A percentile compares a stretch with the other conserved stretches of the same genome.
phyloP scores from a whole-genome alignment of 2,113 vertebrate species.

The Cryptomyrus ogoouensis region DNA sequence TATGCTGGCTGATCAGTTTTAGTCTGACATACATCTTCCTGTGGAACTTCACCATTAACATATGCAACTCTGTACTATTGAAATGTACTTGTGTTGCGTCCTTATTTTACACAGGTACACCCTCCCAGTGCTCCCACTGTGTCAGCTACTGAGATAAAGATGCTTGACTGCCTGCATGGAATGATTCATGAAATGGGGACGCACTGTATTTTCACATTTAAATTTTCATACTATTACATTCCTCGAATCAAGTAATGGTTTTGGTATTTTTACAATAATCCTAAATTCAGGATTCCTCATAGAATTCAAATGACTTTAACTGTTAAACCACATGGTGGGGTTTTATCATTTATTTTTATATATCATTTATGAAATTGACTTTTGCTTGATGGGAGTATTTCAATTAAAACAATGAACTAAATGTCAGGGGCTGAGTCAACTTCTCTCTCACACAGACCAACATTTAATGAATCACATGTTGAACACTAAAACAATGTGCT shows the following conservation, averaged over 20 bases:
- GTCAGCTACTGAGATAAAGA: background rate
- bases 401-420: background rate
- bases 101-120: background rate
- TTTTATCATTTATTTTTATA: background rate
- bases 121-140: background rate
- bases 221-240: background rate
- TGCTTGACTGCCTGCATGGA: background rate
- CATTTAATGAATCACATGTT: background rate
- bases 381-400: background rate
- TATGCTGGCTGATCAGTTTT: background rate
- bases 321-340: background rate
- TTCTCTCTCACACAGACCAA: background rate
- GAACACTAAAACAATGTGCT: background rate
- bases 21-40: background rate
- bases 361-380: background rate
- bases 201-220: background rate
- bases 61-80: background rate
- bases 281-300: too few species aligned
- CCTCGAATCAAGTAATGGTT: background rate
- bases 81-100: background rate
- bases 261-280: background rate
- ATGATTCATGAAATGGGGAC: background rate
- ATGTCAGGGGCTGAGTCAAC: background rate
- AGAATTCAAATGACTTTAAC: background rate
- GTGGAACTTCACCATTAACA: background rate